Evolutionary conservation across 2,113 vertebrate species (phyloP).

Genomic region (Poecile atricapillus): DNA sequence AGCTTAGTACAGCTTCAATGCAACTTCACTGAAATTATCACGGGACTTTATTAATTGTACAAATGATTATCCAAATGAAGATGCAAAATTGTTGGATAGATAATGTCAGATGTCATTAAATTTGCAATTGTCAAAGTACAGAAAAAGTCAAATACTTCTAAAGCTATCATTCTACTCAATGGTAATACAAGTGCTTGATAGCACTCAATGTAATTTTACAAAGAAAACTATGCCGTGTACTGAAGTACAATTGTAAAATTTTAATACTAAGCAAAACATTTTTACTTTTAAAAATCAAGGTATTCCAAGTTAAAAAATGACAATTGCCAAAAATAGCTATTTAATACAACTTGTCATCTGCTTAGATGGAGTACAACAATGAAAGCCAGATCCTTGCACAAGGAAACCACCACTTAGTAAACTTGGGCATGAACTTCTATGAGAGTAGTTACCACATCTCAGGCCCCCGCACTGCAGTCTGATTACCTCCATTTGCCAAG

Average conservation of each 20-base stretch:
- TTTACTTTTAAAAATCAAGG: neutral
- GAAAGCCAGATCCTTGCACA: neutral
- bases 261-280: neutral
- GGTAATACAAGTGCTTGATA: neutral
- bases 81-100: neutral
- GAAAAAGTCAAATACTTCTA: neutral
- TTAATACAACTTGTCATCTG: neutral
- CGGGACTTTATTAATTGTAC: neutral
- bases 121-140: neutral
- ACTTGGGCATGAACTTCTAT: neutral
- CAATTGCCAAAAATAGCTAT: neutral
- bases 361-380: neutral
- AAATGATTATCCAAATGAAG: neutral
- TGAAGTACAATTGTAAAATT: neutral
- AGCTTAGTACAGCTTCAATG: neutral
- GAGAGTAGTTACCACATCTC: neutral
- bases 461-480: neutral
- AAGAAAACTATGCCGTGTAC: neutral
- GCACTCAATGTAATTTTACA: neutral
- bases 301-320: neutral
- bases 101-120: neutral
- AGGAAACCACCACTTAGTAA: neutral
- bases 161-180: neutral
- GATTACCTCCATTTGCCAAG: neutral
- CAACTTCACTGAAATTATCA: neutral